Conservation (phyloP, 2,113 vertebrate species). For the Collichthys lucidus region DNA sequence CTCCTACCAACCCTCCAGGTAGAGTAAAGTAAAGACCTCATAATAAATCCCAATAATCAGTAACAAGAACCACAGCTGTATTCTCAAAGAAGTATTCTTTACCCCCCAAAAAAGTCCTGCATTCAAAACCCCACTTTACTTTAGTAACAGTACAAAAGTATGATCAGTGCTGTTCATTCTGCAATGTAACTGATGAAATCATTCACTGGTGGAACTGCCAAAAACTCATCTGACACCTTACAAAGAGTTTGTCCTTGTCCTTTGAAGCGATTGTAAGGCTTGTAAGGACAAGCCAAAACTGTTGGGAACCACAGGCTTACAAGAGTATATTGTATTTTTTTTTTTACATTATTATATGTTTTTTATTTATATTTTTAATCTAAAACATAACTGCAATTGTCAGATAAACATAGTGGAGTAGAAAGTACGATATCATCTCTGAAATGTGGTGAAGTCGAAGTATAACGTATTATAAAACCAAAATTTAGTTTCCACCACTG, state of each 20-base stretch:
- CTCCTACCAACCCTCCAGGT: conserved; percentile 94
- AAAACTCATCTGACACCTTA: not conserved
- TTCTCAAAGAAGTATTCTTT: not conserved
- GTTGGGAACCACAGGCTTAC: not conserved
- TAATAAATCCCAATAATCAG: not conserved
- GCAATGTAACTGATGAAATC: not conserved
- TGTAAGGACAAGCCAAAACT: not conserved
- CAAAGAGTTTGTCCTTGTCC: too few relatives aligned
- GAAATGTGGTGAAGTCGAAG: not conserved
- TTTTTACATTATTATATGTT: not conserved
- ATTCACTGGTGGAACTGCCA: not conserved
- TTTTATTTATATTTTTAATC: not conserved
- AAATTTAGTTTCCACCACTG: not conserved
- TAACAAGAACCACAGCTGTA: not conserved
- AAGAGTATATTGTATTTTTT: too few relatives aligned
- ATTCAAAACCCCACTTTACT: not conserved
- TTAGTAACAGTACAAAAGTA: not conserved
- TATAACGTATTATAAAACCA: not conserved
- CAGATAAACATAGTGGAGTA: not conserved
- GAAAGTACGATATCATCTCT: not conserved
- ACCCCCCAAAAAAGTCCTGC: not conserved
- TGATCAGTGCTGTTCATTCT: too few relatives aligned
- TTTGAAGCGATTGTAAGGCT: too few relatives aligned
- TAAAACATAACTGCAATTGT: not conserved
- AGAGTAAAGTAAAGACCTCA: conserved; percentile 3